Base-by-base conservation (phyloP, 2,888 invertebrate species). In the Oegoconia quadripuncta region DNA sequence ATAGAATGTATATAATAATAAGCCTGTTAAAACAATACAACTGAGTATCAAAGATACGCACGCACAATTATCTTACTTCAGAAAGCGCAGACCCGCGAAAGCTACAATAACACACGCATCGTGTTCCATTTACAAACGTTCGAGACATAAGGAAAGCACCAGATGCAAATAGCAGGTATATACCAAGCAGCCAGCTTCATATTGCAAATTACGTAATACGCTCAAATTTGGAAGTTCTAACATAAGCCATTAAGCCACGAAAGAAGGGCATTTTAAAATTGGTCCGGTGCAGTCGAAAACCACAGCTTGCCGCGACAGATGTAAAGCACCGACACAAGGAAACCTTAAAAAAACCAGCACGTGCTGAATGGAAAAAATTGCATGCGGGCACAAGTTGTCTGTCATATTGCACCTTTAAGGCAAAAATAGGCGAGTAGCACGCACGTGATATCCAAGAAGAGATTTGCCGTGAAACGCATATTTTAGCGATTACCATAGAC, bases 301-400 rank as follows among this genome's bases (percentile, higher is more conserved):
- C 78, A 77, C 84, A 83, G 82, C 80, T 80, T 83, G 79, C 65
- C 37, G 37, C 69, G 82, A 80, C 86, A 87, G 86, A 82, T 87
- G 86, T 65, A 73, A 54, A 56, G 61, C 75, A 79, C 81, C 71
- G 65, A 63, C 70, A 66, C 61, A 63, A 72, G 79, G 77, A 80
- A 80, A 71, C 73, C 69, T 39, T 58, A 69, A 64, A 84, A 82
- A 83, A 83, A 59, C 37, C 36, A 73, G 84, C 84, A 75, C 84
- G 84, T 81, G 86, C 81, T 71, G 41, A 46, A 47, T 50, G 46
- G 51, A 74, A 82, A 83, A 87, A 83, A 79, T 73, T 60, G 74
- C 78, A 84, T 79, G 72, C 81, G 80, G 81, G 84, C 65, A 80
- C 86, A 86, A 86, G 86, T 87, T 83, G 81, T 55, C 54, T 60